phyloP scores from a whole-genome alignment of 2,113 vertebrate genomes.

The Gyps fulvus region DNA sequence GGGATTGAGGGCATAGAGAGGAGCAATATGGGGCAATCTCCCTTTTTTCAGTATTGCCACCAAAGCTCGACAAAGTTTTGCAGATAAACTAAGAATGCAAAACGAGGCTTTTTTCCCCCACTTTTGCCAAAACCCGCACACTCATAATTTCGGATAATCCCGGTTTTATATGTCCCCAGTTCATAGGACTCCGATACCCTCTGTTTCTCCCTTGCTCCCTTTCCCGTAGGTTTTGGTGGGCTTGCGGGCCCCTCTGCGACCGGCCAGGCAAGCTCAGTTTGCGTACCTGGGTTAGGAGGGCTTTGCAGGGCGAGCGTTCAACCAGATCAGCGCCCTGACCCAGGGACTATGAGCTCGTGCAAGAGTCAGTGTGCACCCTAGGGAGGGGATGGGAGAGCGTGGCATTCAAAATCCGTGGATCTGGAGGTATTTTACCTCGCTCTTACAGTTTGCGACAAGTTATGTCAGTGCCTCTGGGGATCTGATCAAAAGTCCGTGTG shows the following conservation, averaged over 20 bases:
- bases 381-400: background rate
- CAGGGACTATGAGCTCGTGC: background rate
- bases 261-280: background rate
- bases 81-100: background rate
- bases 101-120: fast-evolving
- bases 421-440: background rate
- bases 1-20: background rate
- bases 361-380: background rate
- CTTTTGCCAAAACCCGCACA: background rate
- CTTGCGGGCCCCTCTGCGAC: background rate
- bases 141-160: background rate
- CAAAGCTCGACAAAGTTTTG: background rate
- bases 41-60: background rate
- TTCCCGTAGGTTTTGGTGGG: background rate
- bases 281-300: no score
- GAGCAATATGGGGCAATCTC: background rate
- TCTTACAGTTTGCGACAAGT: background rate
- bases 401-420: background rate
- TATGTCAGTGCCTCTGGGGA: background rate
- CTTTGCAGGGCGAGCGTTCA: background rate
- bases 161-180: background rate
- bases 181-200: background rate
- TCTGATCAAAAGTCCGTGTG: background rate
- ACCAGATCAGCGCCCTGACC: no score
- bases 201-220: background rate